phyloP scores from a whole-genome alignment of 2,113 vertebrate genomes.

The Tympanuchus pallidicinctus region DNA sequence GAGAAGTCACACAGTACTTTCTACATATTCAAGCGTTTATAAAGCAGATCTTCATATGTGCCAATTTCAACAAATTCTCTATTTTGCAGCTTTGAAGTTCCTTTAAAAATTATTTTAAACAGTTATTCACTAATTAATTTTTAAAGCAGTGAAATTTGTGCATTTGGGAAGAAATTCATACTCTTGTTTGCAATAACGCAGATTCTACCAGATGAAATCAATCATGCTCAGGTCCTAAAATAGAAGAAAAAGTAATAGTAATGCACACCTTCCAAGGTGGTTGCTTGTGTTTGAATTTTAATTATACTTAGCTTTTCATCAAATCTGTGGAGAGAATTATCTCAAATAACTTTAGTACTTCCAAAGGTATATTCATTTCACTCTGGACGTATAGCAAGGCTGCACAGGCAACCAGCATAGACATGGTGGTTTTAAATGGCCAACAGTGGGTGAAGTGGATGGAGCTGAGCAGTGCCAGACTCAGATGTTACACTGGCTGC shows the following conservation, averaged over 20 bases:
- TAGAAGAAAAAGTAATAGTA: neutral
- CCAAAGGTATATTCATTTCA: neutral
- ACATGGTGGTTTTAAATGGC: rapidly evolving
- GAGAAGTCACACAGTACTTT: constrained; percentile 20
- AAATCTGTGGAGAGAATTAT: neutral
- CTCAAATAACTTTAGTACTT: neutral
- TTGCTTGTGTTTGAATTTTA: neutral
- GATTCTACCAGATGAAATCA: neutral
- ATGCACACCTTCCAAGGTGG: rapidly evolving
- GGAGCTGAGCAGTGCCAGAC: neutral
- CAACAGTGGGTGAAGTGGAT: neutral
- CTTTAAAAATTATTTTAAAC: neutral
- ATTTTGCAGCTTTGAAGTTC: neutral
- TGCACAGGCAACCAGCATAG: neutral
- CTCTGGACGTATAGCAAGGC: neutral
- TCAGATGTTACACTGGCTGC: neutral
- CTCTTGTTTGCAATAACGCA: neutral
- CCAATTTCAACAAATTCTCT: neutral
- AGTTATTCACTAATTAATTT: neutral
- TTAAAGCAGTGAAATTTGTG: neutral
- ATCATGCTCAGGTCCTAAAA: rapidly evolving
- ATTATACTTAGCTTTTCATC: neutral
- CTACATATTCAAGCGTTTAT: constrained; percentile 38
- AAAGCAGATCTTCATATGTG: neutral
- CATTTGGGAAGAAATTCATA: neutral